A percentile compares a stretch with the other conserved stretches of the same genome.
phyloP scores from a whole-genome alignment of 2,113 vertebrate genomes.

The Hypocryptadius cinnamomeus region DNA sequence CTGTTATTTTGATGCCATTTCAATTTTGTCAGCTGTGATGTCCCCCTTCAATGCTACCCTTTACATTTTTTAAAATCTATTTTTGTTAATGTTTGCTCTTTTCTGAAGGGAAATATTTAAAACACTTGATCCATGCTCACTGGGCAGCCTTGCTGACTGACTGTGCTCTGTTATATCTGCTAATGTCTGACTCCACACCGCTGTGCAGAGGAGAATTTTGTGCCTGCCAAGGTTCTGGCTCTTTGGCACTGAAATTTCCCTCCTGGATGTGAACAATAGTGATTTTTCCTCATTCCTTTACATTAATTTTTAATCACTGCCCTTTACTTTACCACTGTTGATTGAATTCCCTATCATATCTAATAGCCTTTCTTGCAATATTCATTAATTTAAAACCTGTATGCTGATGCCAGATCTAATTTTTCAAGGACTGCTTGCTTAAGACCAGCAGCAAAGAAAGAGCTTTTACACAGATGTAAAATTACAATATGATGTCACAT shows the following conservation, averaged over 20 bases:
- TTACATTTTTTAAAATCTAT: neutral
- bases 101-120: neutral
- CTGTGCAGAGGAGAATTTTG: neutral
- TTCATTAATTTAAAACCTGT: conserved; percentile 66
- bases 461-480: conserved; percentile 25
- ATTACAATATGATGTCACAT: neutral
- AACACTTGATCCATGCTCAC: neutral
- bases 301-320: conserved; percentile 74
- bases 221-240: neutral
- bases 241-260: conserved; percentile 30
- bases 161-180: neutral
- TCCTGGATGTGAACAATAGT: conserved; percentile 37
- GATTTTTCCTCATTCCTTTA: conserved; percentile 59
- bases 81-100: neutral
- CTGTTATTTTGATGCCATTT: neutral
- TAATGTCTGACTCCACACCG: neutral
- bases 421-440: conserved; percentile 62
- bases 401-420: conserved; percentile 56
- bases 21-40: neutral
- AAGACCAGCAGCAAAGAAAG: conserved; percentile 50
- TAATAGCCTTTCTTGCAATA: conserved; percentile 67
- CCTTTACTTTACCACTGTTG: conserved; percentile 46
- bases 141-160: neutral
- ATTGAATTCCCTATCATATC: conserved; percentile 63
- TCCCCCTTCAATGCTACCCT: neutral